A percentile compares a stretch with the other conserved stretches of the same genome.
phyloP scores from a whole-genome alignment of 1,140 invertebrate species.

The Aricia agestis region DNA sequence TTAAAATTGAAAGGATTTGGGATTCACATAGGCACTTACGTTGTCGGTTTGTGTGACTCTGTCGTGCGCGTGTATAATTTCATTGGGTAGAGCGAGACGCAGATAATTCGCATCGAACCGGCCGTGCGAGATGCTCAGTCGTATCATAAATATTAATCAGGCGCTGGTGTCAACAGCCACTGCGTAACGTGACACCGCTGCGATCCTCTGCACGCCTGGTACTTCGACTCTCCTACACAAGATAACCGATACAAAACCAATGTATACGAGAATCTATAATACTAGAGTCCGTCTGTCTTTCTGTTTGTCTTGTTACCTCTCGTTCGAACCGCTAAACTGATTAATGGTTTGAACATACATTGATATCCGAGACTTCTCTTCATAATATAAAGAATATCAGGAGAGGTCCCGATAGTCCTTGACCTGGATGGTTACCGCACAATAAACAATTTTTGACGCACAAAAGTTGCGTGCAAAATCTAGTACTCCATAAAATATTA shows the following conservation, averaged over 20 bases:
- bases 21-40: slow-evolving; percentile 69
- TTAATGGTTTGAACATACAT: too few relatives aligned
- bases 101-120: slow-evolving; percentile 69
- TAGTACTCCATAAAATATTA: not conserved
- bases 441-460: too few relatives aligned
- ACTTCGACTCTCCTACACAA: slow-evolving; percentile 47
- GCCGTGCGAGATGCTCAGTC: slow-evolving; percentile 73
- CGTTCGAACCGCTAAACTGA: too few relatives aligned
- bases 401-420: too few relatives aligned
- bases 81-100: slow-evolving; percentile 50
- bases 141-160: slow-evolving; percentile 77
- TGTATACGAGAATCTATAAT: not conserved
- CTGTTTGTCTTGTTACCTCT: too few relatives aligned
- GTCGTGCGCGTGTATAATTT: slow-evolving; percentile 32
- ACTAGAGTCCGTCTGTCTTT: too few relatives aligned
- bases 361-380: too few relatives aligned
- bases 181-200: slow-evolving; percentile 72
- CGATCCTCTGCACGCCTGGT: slow-evolving; percentile 68
- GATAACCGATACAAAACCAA: slow-evolving; percentile 26
- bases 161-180: slow-evolving; percentile 75
- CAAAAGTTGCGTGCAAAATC: too few relatives aligned
- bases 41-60: slow-evolving; percentile 52
- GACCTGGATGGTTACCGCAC: too few relatives aligned
- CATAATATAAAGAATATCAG: too few relatives aligned
- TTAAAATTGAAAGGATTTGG: slow-evolving; percentile 65